A percentile compares a stretch with the other conserved stretches of the same genome.
Evolutionary conservation across 2,888 invertebrate genomes (phyloP).

Genomic region (Sinhomidia bicolor): DNA sequence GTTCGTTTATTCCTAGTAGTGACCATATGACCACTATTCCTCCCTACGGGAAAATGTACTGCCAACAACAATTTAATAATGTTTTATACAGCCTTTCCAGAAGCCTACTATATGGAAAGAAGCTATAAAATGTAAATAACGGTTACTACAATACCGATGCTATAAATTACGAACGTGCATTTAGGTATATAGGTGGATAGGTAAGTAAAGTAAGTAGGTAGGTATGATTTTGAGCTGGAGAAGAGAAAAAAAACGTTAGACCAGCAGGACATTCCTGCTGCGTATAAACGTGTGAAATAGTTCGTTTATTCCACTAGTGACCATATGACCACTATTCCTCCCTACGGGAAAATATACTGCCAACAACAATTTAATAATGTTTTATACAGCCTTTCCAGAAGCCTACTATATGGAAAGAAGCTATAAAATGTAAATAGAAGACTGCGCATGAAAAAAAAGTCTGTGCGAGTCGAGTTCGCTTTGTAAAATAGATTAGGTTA

Average conservation of each 20-base stretch:
- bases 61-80: slow-evolving; percentile 53
- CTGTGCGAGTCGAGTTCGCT: no score
- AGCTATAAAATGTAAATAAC: background rate
- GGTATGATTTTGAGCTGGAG: background rate
- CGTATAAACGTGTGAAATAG: slow-evolving; percentile 66
- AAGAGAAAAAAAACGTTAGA: slow-evolving; percentile 42
- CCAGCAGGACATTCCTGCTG: slow-evolving; percentile 63
- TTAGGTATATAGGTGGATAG: background rate
- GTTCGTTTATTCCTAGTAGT: slow-evolving; percentile 60
- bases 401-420: background rate
- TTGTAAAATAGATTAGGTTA: no score
- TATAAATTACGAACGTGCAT: background rate
- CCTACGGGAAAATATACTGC: slow-evolving; percentile 11
- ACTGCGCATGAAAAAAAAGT: background rate
- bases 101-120: background rate
- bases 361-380: slow-evolving; percentile 47
- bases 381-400: background rate
- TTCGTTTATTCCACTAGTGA: slow-evolving; percentile 62
- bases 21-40: slow-evolving; percentile 67
- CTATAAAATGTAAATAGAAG: background rate
- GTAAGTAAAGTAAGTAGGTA: background rate
- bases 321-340: slow-evolving; percentile 64
- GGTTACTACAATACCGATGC: background rate
- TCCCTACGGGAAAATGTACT: slow-evolving; percentile 3
- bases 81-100: background rate